Base-by-base conservation (phyloP, 1,140 invertebrate genomes). In the Ladona fulva region DNA sequence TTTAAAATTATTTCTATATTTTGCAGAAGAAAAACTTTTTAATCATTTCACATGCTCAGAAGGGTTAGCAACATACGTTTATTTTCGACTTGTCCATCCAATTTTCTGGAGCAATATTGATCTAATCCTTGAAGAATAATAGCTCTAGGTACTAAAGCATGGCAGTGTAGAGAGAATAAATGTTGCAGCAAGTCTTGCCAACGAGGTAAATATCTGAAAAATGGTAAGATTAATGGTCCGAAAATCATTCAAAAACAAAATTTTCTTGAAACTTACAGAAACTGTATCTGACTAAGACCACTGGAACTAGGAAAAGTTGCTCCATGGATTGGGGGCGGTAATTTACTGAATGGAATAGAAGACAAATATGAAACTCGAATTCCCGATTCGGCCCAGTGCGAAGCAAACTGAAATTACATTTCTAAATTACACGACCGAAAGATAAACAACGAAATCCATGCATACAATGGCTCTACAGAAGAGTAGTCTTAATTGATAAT, bases 151-250 rank as follows among this genome's bases (percentile, higher is more conserved):
- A 79, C 22, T 19, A 59, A 10, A 37, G 74, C 37, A 66, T 78
- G 74, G 19, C 73, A 24, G 42, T 79, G 78, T 24, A 79, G 14
- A 8, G 66, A 75, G 37, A 59, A 79, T n/a, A 79, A 22, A 16
- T 78, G 77, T 19, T 79, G 44, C 25, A 78, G 25, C 10, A 79
- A 76, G 74, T 79, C 78, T n/a, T 78, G 78, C 25, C 42, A 79
- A 12, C 24, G 11, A 44, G 76, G 78, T 16, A 79, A 75, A 37
- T 77, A 79, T 73, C 78, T 79, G 59, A 24, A 78, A 77, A n/a
- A 37, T 77, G 11, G n/a, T 52, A 8, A n/a, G 8, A 37, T 25
- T 24, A 37, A 8, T 7, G 7, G 8, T 37, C 14, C n/a, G 19
- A 25, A n/a, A 24, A 24, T 3, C 1, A 37, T 37, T n/a, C 1